Evolutionary conservation across 2,888 invertebrate species (phyloP), one percentile per base, ranked within the genome.

Genomic region (Deilephila elpenor): DNA sequence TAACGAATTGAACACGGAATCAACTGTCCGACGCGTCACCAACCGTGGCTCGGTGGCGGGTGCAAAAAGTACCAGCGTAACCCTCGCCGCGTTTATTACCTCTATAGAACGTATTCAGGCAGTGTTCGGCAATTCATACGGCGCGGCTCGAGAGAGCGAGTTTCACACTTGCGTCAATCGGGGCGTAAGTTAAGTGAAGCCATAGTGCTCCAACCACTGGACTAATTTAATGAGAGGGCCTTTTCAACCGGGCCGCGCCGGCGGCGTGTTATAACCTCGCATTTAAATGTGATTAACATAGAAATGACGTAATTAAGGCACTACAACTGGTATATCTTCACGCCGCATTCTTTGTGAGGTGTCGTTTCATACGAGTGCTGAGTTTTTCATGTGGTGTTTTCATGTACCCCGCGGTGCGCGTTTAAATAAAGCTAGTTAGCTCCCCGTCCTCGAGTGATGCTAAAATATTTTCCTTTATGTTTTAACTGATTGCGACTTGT

Each of bases 191-290:
- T 85, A 86, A 88, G 90, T 88, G 86, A 86, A 85, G 82, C 82
- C 83, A 91, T 89, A 92, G 91, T 92, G 91, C 88, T 90, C 89
- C 93, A 93, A 89, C 93, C 92, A 89, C 89, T 89, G 92, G 86
- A 91, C 89, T 92, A 93, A 93, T 93, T 93, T 93, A 93, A 93
- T 93, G 93, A 93, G 86, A 91, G 89, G 83, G 86, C 86, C 89
- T 88, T 91, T 92, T 87, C 87, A 89, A 70, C 80, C 77, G 79
- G 71, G 75, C 80, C 75, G 83, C 86, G 80, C 73, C 76, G 78
- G 78, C 76, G 71, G 74, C 77, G 75, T 78, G 78, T 79, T 79
- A 74, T 77, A 71, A 79, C 80, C 76, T 76, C 74, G 74, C 78
- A 83, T 83, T 84, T 83, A 84, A 85, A 86, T 85, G 79, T 83